Conservation (phyloP, 2,888 invertebrate species). For the Drosophila putrida region DNA sequence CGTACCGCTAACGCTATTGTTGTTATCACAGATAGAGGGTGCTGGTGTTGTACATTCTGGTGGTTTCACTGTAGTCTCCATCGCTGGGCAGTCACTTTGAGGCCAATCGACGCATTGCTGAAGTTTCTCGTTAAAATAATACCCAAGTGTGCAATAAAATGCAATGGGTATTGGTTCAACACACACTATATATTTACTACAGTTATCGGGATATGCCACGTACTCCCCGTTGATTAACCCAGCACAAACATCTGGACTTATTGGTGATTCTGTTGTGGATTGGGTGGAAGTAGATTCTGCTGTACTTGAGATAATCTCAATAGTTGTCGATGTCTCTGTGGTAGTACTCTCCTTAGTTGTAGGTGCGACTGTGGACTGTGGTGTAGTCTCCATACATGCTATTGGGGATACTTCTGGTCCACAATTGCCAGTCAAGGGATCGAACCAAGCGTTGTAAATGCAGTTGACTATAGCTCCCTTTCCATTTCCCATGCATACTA, state of each 20-base stretch:
- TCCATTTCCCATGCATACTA: constrained; percentile 62
- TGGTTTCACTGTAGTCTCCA: constrained; percentile 4
- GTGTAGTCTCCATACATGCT: constrained; percentile 43
- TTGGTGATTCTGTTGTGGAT: constrained; percentile 14
- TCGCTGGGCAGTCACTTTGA: constrained; percentile 82
- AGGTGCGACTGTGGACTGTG: not conserved
- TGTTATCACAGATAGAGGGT: constrained; percentile 33
- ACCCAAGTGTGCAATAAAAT: constrained; percentile 87
- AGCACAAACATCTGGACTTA: constrained; percentile 51
- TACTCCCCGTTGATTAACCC: constrained; percentile 44
- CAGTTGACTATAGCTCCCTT: constrained; percentile 51
- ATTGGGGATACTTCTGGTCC: constrained; percentile 63
- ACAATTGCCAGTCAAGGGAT: constrained; percentile 66
- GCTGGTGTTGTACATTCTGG: constrained; percentile 34
- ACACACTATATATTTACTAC: constrained; percentile 72
- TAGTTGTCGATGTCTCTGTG: constrained; percentile 4
- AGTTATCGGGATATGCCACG: constrained; percentile 72
- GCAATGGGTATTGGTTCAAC: constrained; percentile 81
- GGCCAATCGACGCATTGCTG: constrained; percentile 68
- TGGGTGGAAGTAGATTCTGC: constrained; percentile 7
- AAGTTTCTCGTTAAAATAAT: constrained; percentile 83
- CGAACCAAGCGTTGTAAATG: constrained; percentile 63
- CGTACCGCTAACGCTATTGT: constrained; percentile 24
- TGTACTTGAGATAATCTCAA: not conserved
- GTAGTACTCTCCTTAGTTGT: constrained; percentile 18